Evolutionary conservation across 2,797 vertebrate species (phyloP).

Genomic region (Pipistrellus kuhlii): DNA sequence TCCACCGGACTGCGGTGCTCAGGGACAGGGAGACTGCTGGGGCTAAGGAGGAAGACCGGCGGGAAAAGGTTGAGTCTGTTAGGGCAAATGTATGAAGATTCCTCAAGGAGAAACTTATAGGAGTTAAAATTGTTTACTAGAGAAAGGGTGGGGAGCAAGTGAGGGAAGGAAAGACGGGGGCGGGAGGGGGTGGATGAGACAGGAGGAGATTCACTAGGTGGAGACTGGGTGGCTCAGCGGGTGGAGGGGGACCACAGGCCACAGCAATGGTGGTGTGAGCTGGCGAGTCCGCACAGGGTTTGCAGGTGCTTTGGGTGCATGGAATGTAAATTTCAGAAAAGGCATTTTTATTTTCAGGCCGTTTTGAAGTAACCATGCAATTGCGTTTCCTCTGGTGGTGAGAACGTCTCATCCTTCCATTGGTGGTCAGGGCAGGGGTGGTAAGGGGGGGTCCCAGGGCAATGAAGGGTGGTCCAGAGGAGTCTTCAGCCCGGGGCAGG

Average conservation of each 20-base stretch:
- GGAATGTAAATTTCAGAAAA: not conserved
- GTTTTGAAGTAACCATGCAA: not conserved
- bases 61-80: not conserved
- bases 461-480: not conserved
- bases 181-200: not conserved
- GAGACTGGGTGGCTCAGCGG: not conserved
- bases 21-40: rapidly evolving
- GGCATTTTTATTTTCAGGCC: not conserved
- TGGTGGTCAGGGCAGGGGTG: not conserved
- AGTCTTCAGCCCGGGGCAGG: not conserved
- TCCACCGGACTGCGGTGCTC: rapidly evolving
- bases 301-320: not conserved
- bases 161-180: not conserved
- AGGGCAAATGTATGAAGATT: not conserved
- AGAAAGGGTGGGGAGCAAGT: not conserved
- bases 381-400: not conserved
- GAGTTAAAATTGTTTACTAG: not conserved
- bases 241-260: not conserved
- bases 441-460: too few species aligned
- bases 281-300: not conserved
- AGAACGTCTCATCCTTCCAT: not conserved
- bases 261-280: not conserved
- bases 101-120: not conserved
- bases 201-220: not conserved
- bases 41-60: rapidly evolving